Percentiles rank a stretch among this genome's conserved stretches.
Conservation (phyloP, 1,140 invertebrate species). For the Archivesica marissinica region DNA sequence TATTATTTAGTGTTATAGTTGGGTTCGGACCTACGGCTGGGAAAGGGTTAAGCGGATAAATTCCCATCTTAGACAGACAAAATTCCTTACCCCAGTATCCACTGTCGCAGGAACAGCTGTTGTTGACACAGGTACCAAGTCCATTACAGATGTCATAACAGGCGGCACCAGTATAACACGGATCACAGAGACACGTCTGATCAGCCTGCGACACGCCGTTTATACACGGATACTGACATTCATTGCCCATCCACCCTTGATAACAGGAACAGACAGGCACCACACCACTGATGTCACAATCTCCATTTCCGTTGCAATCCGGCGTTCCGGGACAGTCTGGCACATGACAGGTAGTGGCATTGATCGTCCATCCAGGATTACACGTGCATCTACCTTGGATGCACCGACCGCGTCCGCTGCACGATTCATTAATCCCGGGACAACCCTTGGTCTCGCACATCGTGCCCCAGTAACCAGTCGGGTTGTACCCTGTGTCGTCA, state of each 20-base stretch:
- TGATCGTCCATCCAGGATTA: constrained; percentile 67
- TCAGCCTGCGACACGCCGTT: constrained; percentile 62
- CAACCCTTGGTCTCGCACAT: constrained; percentile 59
- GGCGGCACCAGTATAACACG: constrained; percentile 67
- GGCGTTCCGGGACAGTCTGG: constrained; percentile 77
- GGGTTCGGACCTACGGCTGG: too few relatives aligned
- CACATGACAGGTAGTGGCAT: constrained; percentile 67
- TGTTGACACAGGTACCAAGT: constrained; percentile 71
- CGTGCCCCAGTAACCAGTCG: constrained; percentile 59
- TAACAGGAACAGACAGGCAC: constrained; percentile 71
- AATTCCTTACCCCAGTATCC: constrained; percentile 76
- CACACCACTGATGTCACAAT: constrained; percentile 65
- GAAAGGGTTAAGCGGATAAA: neutral
- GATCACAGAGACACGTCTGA: constrained; percentile 69
- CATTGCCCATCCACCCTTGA: constrained; percentile 72
- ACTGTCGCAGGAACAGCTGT: constrained; percentile 68
- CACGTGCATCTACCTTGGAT: constrained; percentile 61
- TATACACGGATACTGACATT: constrained; percentile 72
- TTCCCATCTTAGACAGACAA: neutral
- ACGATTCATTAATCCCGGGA: constrained; percentile 44
- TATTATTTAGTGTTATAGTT: too few relatives aligned
- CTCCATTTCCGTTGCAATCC: constrained; percentile 71
- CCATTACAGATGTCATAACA: constrained; percentile 70
- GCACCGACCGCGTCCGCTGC: constrained; percentile 65
- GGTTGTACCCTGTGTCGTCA: constrained; percentile 38